phyloP scores from a whole-genome alignment of 2,113 vertebrate genomes.

The Strigops habroptila region DNA sequence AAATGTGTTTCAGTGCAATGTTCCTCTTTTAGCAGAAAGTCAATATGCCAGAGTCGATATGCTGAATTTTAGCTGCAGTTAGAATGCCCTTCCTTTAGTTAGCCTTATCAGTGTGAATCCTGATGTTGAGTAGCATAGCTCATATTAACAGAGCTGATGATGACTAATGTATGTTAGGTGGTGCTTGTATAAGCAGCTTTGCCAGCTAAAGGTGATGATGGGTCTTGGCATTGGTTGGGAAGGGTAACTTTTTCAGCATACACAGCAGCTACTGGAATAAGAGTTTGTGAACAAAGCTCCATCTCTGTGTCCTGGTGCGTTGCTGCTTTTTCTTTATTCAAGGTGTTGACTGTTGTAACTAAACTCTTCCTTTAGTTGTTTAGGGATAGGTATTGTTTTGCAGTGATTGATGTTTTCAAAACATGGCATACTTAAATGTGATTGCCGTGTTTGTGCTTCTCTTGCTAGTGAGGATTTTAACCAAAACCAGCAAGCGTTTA shows the following conservation, averaged over 20 bases:
- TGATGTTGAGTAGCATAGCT: neutral
- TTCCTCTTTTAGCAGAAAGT: neutral
- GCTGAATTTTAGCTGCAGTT: neutral
- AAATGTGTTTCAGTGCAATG: neutral
- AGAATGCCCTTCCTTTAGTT: neutral
- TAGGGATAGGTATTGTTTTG: neutral
- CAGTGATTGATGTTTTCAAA: neutral
- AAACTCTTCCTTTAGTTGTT: neutral
- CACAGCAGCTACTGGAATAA: neutral
- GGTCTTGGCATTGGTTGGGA: neutral
- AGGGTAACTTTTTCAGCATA: neutral
- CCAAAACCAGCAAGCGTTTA: neutral
- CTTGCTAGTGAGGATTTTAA: neutral
- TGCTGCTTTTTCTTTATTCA: neutral
- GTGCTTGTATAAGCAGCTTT: neutral
- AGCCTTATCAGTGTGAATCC: neutral
- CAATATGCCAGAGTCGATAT: neutral
- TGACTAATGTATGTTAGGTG: neutral
- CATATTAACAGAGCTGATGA: neutral
- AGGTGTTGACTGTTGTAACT: neutral
- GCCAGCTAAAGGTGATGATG: neutral
- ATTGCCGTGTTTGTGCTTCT: neutral
- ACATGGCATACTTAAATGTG: neutral
- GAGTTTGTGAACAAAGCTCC: neutral
- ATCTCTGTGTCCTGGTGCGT: fast-evolving